A percentile compares a stretch with the other conserved stretches of the same genome.
Evolutionary conservation across 2,113 vertebrate species (phyloP).

Genomic region (Aspiorhynchus laticeps): DNA sequence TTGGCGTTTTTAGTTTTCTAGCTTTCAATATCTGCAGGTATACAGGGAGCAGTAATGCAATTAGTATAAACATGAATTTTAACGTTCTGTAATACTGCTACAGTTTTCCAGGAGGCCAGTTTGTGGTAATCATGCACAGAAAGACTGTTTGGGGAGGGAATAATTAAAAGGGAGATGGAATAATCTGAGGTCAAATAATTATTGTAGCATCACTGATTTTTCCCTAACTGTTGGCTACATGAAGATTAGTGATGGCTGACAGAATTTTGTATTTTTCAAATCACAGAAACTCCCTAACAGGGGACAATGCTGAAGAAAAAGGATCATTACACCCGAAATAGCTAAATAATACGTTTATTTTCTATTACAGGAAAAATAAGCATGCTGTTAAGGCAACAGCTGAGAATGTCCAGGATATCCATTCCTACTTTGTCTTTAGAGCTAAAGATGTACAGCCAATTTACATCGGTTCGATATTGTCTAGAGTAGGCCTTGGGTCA

Average conservation of each 20-base stretch:
- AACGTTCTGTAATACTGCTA: not conserved
- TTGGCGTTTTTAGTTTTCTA: not conserved
- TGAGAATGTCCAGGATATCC: not conserved
- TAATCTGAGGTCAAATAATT: conserved; percentile 10
- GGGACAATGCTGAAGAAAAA: not conserved
- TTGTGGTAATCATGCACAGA: conserved; percentile 1
- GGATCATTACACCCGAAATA: not conserved
- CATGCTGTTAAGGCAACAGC: not conserved
- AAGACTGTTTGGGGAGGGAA: not conserved
- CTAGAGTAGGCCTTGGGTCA: not conserved
- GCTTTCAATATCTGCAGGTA: not conserved
- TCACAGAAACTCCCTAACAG: not conserved
- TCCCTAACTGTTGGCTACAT: not conserved
- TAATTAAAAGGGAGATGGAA: not conserved
- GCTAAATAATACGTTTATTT: not conserved
- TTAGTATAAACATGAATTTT: conserved; percentile 26
- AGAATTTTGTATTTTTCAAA: not conserved
- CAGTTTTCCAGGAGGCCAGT: not conserved
- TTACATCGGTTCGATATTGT: not conserved
- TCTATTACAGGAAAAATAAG: not conserved
- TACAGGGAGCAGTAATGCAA: conserved; percentile 1
- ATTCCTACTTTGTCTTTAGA: not conserved
- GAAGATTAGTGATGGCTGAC: conserved; percentile 5
- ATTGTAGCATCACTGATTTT: conserved; percentile 18
- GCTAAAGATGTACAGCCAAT: not conserved